Conservation (phyloP, 2,113 vertebrate genomes). For the Corythaeola cristata region DNA sequence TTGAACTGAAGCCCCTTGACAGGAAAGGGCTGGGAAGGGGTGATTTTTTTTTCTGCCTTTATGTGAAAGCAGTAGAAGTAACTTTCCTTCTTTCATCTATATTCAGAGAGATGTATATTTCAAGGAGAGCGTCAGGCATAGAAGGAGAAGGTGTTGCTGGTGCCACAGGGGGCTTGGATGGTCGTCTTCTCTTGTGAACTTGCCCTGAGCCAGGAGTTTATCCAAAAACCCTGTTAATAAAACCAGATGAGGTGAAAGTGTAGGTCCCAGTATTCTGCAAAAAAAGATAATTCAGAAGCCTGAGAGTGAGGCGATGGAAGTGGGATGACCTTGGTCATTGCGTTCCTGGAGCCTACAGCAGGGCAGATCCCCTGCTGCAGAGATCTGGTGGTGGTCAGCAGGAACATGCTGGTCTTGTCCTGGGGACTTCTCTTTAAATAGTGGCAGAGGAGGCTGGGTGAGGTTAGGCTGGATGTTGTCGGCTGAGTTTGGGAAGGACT, state of each 20-base stretch:
- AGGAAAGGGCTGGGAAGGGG: not conserved
- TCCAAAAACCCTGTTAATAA: not conserved
- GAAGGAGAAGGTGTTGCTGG: not conserved
- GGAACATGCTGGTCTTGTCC: not conserved
- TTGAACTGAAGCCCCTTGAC: not conserved
- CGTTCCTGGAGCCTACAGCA: not conserved
- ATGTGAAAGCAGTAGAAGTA: not conserved
- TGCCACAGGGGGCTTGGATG: not conserved
- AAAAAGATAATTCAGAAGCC: not conserved
- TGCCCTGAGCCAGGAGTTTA: not conserved
- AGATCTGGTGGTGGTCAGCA: not conserved
- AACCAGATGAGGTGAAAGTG: too few relatives aligned
- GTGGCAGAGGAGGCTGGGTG: too few relatives aligned
- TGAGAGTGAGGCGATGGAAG: not conserved
- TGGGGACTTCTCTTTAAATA: not conserved
- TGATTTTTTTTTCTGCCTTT: not conserved
- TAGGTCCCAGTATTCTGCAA: not conserved
- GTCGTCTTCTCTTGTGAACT: fast-evolving
- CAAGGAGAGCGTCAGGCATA: not conserved
- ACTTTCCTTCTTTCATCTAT: not conserved
- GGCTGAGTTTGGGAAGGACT: not conserved
- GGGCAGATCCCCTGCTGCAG: not conserved
- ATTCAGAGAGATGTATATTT: not conserved
- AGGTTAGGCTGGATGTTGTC: not conserved
- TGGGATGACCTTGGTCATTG: fast-evolving